These are phyloP conservation scores for Pomacea maculata DNA, from an alignment of 1,140 invertebrate genomes.

Conservation along the genomic window DNA sequence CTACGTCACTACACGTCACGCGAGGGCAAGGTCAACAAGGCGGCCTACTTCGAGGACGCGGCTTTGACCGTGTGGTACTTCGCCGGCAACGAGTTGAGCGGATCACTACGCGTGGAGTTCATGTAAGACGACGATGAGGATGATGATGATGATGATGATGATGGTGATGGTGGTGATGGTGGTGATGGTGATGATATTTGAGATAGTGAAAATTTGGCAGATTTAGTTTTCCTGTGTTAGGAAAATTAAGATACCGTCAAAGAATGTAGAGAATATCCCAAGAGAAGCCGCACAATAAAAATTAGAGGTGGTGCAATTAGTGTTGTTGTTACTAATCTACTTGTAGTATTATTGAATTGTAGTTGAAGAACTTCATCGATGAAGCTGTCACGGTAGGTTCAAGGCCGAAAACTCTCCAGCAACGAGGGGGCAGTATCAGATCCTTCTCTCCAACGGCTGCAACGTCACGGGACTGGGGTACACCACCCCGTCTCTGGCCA, in stretches of 20 bases:
- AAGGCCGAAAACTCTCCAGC: slow-evolving; percentile 21
- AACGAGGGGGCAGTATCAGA: slow-evolving; percentile 35
- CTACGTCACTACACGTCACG: background rate
- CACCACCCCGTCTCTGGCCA: slow-evolving; percentile 35
- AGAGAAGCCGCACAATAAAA: too few relatives aligned
- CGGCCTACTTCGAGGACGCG: slow-evolving; percentile 33
- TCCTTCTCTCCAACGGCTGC: slow-evolving; percentile 40
- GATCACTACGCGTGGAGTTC: slow-evolving; percentile 30
- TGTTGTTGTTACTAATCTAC: too few relatives aligned
- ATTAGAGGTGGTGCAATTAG: too few relatives aligned
- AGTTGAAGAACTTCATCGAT: too few relatives aligned
- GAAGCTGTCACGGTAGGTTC: slow-evolving; percentile 22
- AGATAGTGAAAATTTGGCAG: background rate
- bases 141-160: too few relatives aligned
- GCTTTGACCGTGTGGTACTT: slow-evolving; percentile 37
- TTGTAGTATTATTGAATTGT: too few relatives aligned
- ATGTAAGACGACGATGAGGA: background rate
- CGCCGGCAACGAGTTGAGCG: slow-evolving; percentile 37
- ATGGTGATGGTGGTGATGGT: too few relatives aligned
- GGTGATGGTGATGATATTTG: background rate
- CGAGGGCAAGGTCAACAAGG: slow-evolving; percentile 16
- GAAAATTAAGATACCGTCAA: too few relatives aligned
- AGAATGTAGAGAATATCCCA: too few relatives aligned
- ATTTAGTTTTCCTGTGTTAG: too few relatives aligned
- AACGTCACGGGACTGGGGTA: slow-evolving; percentile 33